Evolutionary conservation across 2,113 vertebrate genomes (phyloP).

Genomic region (Cromileptes altivelis): DNA sequence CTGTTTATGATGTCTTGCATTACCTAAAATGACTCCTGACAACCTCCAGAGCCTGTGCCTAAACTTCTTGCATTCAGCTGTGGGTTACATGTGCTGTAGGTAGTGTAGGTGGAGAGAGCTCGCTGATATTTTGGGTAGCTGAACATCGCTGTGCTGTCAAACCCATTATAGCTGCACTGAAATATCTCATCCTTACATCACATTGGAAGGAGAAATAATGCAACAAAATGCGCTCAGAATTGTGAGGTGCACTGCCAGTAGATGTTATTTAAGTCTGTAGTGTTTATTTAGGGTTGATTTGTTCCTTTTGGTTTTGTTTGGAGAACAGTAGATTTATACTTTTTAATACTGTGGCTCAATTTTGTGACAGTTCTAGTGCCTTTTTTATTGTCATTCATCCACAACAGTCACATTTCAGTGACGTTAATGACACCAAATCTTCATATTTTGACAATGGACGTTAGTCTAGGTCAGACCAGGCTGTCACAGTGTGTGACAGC

Average conservation of each 20-base stretch:
- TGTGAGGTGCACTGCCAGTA: neutral
- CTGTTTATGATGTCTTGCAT: conserved; percentile 15
- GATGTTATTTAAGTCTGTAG: neutral
- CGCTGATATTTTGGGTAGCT: conserved; percentile 69
- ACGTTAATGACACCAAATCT: neutral
- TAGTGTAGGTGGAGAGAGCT: conserved; percentile 72
- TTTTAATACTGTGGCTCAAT: neutral
- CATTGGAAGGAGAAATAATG: conserved; percentile 12
- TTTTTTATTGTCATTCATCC: neutral
- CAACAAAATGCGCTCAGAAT: neutral
- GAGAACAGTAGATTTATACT: neutral
- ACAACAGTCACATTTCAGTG: neutral
- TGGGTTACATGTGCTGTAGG: conserved; percentile 56
- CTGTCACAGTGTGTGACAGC: neutral
- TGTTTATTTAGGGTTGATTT: conserved; percentile 2
- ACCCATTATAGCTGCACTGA: conserved; percentile 61
- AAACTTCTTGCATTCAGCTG: conserved; percentile 47
- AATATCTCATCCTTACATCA: conserved; percentile 69
- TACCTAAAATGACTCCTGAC: conserved; percentile 35
- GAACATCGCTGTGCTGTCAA: conserved; percentile 64
- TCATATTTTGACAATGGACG: neutral
- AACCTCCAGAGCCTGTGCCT: conserved; percentile 29
- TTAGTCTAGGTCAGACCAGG: neutral
- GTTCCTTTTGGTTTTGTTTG: neutral
- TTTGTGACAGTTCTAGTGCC: neutral